Conservation (phyloP, 2,113 vertebrate genomes). For the Crotalus tigris region DNA sequence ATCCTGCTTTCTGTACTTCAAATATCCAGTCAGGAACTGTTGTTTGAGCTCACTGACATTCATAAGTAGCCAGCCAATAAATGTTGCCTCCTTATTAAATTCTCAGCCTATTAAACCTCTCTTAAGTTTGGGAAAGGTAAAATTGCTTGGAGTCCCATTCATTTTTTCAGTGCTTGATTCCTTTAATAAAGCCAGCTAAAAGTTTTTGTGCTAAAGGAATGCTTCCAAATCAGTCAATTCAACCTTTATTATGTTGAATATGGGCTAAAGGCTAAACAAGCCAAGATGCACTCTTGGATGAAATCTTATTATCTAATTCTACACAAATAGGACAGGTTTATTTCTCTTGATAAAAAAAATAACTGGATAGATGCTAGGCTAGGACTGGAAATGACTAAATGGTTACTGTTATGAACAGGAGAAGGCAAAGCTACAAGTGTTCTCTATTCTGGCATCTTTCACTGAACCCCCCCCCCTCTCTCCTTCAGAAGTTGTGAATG, state of each 20-base stretch:
- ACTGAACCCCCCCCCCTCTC: neutral
- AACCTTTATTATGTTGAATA: neutral
- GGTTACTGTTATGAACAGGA: neutral
- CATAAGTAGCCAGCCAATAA: neutral
- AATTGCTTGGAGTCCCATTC: neutral
- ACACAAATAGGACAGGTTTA: neutral
- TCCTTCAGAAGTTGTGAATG: neutral
- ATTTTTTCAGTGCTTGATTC: neutral
- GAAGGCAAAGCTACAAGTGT: neutral
- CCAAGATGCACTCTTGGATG: neutral
- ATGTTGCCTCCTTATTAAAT: neutral
- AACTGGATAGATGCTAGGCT: neutral
- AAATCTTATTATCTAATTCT: neutral
- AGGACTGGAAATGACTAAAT: neutral
- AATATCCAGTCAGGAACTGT: neutral
- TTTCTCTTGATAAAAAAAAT: neutral
- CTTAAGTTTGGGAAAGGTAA: neutral
- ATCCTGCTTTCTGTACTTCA: neutral
- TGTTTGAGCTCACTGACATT: neutral
- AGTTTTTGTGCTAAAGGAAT: neutral
- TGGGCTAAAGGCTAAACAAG: neutral
- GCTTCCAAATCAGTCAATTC: neutral
- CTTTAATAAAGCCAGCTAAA: neutral
- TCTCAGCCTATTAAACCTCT: neutral
- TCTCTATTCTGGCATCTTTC: neutral